These are phyloP conservation scores for Hydraecia micacea DNA, from an alignment of 2,888 invertebrate genomes.

Conservation along the genomic window DNA sequence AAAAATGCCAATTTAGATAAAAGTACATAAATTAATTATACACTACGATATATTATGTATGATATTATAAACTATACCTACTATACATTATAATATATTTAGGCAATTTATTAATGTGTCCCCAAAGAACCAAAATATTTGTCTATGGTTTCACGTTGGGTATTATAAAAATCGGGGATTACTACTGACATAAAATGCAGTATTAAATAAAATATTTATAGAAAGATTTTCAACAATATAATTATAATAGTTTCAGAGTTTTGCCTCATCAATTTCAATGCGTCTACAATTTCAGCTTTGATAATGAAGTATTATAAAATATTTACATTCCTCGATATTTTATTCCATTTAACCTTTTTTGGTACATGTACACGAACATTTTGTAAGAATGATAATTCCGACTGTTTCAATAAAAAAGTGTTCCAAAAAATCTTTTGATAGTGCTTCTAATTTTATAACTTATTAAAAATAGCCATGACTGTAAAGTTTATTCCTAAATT, in stretches of 20 bases:
- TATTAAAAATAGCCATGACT: conserved; percentile 47
- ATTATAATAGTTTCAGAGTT: conserved; percentile 4
- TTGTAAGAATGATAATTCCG: conserved; percentile 32
- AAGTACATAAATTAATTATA: conserved; percentile 47
- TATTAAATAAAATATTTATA: conserved; percentile 20
- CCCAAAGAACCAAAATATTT: conserved; percentile 32
- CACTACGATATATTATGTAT: conserved; percentile 34
- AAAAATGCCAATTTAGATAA: conserved; percentile 50
- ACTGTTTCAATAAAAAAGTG: conserved; percentile 31
- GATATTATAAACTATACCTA: conserved; percentile 32
- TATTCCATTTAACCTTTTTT: conserved; percentile 52
- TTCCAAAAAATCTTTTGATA: conserved; percentile 33
- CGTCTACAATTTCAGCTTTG: conserved; percentile 42
- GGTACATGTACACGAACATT: conserved; percentile 41
- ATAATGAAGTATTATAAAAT: conserved; percentile 45
- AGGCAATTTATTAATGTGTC: conserved; percentile 26
- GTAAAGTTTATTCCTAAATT: conserved; percentile 41
- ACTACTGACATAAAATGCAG: conserved; percentile 11
- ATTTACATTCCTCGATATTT: conserved; percentile 58
- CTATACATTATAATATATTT: conserved; percentile 28
- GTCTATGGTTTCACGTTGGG: conserved; percentile 8
- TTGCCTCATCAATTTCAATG: conserved; percentile 22
- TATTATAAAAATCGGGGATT: conserved; percentile 21
- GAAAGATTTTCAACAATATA: conserved; percentile 6
- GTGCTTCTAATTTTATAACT: conserved; percentile 46